A percentile compares a stretch with the other conserved stretches of the same genome.
phyloP scores from a whole-genome alignment of 2,888 invertebrate genomes.

The Caenorhabditis wallacei region DNA sequence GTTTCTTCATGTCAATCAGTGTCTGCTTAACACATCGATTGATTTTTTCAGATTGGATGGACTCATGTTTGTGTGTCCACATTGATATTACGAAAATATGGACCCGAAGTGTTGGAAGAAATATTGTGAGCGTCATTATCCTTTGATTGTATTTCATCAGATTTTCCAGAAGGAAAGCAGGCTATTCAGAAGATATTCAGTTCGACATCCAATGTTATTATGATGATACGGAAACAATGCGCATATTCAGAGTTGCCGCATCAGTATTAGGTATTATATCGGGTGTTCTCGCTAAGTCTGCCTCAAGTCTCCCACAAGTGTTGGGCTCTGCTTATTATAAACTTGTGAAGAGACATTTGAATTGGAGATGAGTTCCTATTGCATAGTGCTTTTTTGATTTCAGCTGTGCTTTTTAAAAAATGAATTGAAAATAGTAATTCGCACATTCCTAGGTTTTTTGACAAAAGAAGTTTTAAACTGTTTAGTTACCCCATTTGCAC shows the following conservation, averaged over 20 bases:
- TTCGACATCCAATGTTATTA: constrained; percentile 77
- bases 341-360: too few relatives aligned
- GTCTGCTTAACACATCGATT: too few relatives aligned
- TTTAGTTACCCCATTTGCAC: too few relatives aligned
- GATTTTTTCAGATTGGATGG: constrained; percentile 79
- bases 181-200: constrained; percentile 71
- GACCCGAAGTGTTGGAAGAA: constrained; percentile 73
- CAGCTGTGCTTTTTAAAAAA: too few relatives aligned
- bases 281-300: too few relatives aligned
- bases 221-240: constrained; percentile 78
- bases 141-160: constrained; percentile 20
- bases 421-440: too few relatives aligned
- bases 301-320: too few relatives aligned
- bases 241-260: constrained; percentile 77
- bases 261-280: constrained; percentile 74
- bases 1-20: too few relatives aligned
- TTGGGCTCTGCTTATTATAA: too few relatives aligned
- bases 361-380: too few relatives aligned
- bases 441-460: not conserved
- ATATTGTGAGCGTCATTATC: constrained; percentile 70
- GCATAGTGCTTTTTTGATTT: too few relatives aligned
- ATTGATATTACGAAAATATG: constrained; percentile 73
- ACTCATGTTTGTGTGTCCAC: constrained; percentile 75
- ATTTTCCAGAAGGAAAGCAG: constrained; percentile 73
- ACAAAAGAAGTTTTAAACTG: not conserved